These are phyloP conservation scores for Arizona elegans DNA, from an alignment of 2,113 vertebrate species.

Conservation along the genomic window DNA sequence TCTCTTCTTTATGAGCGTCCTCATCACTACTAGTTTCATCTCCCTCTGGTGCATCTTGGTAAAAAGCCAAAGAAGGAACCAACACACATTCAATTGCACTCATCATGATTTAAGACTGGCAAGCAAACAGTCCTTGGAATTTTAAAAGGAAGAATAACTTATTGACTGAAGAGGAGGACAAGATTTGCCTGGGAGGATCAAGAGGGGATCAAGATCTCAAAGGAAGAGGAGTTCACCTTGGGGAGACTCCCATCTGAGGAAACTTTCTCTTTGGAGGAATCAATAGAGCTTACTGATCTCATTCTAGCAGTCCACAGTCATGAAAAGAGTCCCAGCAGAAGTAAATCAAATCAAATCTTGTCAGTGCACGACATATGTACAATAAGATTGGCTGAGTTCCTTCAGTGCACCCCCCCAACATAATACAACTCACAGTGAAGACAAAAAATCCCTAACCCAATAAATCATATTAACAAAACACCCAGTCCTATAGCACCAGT, in stretches of 20 bases:
- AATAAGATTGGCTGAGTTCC: too few species aligned
- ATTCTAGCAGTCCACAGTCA: background rate
- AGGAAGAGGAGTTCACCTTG: background rate
- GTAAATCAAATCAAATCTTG: too few species aligned
- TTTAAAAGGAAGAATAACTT: background rate
- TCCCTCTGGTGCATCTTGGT: constrained; percentile 39
- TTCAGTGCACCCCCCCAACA: too few species aligned
- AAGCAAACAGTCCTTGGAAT: background rate
- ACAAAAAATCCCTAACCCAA: too few species aligned
- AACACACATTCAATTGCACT: background rate
- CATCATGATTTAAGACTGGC: accelerated
- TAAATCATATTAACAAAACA: too few species aligned
- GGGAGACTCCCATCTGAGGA: background rate
- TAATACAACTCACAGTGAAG: too few species aligned
- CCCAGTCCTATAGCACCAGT: too few species aligned
- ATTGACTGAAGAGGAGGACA: background rate
- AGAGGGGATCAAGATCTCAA: background rate
- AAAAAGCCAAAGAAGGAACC: background rate
- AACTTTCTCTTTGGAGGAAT: background rate
- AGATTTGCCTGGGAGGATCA: background rate
- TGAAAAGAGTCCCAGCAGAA: background rate
- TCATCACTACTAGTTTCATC: constrained; percentile 60
- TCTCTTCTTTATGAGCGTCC: constrained; percentile 47
- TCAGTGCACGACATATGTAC: too few species aligned
- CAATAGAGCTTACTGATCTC: background rate